Evolutionary conservation across 2,797 vertebrate genomes (phyloP), one percentile per base, ranked within the genome.

Genomic region (Scomberomorus guttatus): DNA sequence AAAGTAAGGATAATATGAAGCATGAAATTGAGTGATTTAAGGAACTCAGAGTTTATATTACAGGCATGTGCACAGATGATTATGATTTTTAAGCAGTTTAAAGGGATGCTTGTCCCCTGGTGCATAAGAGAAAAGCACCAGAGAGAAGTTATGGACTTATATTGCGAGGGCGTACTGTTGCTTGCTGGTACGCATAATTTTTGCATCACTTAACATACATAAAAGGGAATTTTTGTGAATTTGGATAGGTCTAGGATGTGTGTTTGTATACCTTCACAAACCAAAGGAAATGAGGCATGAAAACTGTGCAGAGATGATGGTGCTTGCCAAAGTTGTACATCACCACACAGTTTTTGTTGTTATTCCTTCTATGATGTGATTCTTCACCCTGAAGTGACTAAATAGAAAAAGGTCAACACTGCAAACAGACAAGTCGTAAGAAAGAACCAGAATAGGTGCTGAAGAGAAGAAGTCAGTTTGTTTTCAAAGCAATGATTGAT

Each of bases 131-230:
- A 61, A 22, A 51, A 72, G 68, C 64, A 25, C n/a, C 59, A 15
- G 3, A 3, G 63, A 62, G 32, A 55, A 70, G 48, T 39, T 73
- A 39, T 67, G 58, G 68, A 71, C 48, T 44, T 71, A 7, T 63
- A 81, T 51, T 79, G 82, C 27, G 76, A 74, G 75, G 82, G 80
- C 60, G 77, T 73, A 51, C 44, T 79, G 60, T 17, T 48, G 62
- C n/a, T 58, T 39, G 59, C 66, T 29, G 24, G 22, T 51, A 2
- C 1, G 77, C 82, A 85, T 82, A 60, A 74, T 68, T 72, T 86
- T 82, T 87, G 81, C 85, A 89, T 85, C 64, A 71, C 79, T 87
- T 85, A 82, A 73, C 83, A 84, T 82, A 68, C 22, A 55, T 64
- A 29, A 70, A 63, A 83, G 61, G 46, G 20, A 20, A 51, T 8